Conservation (phyloP, 2,888 invertebrate genomes). For the Mesorhabditis sp. region DNA sequence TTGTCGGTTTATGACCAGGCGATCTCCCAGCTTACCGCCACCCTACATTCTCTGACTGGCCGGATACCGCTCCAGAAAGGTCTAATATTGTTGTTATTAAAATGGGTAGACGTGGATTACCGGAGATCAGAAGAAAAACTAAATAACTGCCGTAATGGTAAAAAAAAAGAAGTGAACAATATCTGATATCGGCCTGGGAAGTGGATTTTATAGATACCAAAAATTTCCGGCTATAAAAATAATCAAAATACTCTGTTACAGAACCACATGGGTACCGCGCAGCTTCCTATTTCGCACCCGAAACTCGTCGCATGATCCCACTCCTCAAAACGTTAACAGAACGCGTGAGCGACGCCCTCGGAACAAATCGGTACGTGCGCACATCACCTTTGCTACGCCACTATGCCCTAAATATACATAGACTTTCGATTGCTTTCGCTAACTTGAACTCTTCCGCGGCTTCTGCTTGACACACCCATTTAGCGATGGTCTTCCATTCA, state of each 20-base stretch:
- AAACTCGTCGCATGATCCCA: background rate
- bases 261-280: background rate
- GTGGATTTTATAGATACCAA: background rate
- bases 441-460: background rate
- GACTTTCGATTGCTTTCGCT: background rate
- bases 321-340: background rate
- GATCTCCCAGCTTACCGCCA: background rate
- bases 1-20: background rate
- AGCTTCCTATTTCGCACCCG: background rate
- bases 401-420: background rate
- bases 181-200: background rate
- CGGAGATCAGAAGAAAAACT: background rate
- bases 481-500: constrained; percentile 4
- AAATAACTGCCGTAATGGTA: background rate
- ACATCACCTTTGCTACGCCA: background rate
- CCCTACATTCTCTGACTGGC: background rate
- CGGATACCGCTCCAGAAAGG: background rate
- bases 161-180: constrained; percentile 3
- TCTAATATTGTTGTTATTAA: background rate
- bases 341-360: background rate
- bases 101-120: background rate
- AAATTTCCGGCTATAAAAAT: background rate
- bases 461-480: background rate
- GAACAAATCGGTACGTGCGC: background rate
- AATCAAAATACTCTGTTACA: background rate